Evolutionary conservation across 2,888 invertebrate genomes (phyloP).

Genomic region (Drosophila trichaetosa): DNA sequence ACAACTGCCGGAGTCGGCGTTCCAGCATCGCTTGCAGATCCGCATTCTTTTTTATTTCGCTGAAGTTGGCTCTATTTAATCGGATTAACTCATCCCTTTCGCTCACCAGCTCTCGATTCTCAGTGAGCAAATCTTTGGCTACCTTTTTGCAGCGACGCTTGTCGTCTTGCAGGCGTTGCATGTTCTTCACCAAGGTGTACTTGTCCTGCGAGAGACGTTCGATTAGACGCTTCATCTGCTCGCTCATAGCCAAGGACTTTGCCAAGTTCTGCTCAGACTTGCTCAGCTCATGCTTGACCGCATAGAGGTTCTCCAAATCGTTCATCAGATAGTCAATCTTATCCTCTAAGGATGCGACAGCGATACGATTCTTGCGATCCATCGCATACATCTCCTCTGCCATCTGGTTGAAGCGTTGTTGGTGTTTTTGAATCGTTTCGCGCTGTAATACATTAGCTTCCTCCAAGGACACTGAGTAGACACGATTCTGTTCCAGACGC

Average conservation of each 20-base stretch:
- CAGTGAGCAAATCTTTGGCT: background rate
- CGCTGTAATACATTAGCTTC: conserved; percentile 38
- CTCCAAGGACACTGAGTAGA: conserved; percentile 79
- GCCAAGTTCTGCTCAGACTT: conserved; percentile 1
- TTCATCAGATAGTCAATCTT: conserved; percentile 18
- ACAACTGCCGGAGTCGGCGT: conserved; percentile 46
- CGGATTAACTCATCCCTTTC: background rate
- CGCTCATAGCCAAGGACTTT: accelerated
- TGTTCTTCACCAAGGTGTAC: conserved; percentile 4
- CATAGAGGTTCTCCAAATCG: background rate
- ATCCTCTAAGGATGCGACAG: conserved; percentile 27
- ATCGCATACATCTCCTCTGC: conserved; percentile 54
- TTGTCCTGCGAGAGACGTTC: conserved; percentile 30
- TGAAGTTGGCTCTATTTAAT: background rate
- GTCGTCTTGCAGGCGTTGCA: conserved; percentile 9
- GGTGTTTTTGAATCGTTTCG: conserved; percentile 48
- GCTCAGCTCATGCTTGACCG: background rate
- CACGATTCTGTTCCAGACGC: conserved; percentile 78
- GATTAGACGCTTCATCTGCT: conserved; percentile 3
- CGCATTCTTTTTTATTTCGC: conserved; percentile 38
- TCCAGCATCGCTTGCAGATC: conserved; percentile 16
- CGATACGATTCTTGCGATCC: conserved; percentile 36
- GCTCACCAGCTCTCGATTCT: background rate
- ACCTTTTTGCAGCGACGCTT: background rate
- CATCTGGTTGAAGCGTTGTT: conserved; percentile 39